Base-by-base conservation (phyloP, 2,113 vertebrate species). In the Psammodynastes pulverulentus region DNA sequence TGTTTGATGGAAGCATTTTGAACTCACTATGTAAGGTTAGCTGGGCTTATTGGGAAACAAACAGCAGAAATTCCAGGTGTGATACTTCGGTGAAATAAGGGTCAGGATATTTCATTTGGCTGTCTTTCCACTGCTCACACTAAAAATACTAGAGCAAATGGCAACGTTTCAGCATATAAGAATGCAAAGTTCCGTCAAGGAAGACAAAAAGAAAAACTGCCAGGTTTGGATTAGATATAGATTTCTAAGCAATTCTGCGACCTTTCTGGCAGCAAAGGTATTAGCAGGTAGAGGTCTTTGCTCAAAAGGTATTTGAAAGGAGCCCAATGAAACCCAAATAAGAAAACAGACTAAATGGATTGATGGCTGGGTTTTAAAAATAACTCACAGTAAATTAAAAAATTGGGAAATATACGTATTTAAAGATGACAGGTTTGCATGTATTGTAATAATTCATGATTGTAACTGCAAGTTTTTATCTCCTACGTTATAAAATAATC, bases 371-470 rank as follows among this genome's bases (percentile, higher is more conserved):
- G 92, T 48, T 86, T 85, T 89, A 89, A 93, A 86, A 0, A 94
- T 95, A 48, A 84, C 56, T 95, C 94, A 96, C 95, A 94, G 95
- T 95, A 96, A 97, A 96, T 95, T 67, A 96, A 90, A 89, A 93
- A 88, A 94, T 94, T 86, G 53, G 96, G 93, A 97, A 97, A 96
- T 97, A 96, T 90, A 96, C 96, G 96, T 98, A 97, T 97, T 97
- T 96, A 96, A 94, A 93, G 94, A 95, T 95, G 95, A 94, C 92
- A 96, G 96, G 96, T 96, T 96, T 94, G 93, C 95, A 89, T 96
- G 93, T 94, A 92, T 93, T 96, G 92, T 95, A 97, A 96, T 93
- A 95, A 93, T 92, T 94, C 95, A 95, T 88, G 86, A 91, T 96
- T 96, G 89, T 95, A 96, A 96, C 96, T 97, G 89, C 91, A 92